A percentile compares a stretch with the other conserved stretches of the same genome.
Evolutionary conservation across 2,113 vertebrate genomes (phyloP).

Genomic region (Romanogobio albipinnatus): DNA sequence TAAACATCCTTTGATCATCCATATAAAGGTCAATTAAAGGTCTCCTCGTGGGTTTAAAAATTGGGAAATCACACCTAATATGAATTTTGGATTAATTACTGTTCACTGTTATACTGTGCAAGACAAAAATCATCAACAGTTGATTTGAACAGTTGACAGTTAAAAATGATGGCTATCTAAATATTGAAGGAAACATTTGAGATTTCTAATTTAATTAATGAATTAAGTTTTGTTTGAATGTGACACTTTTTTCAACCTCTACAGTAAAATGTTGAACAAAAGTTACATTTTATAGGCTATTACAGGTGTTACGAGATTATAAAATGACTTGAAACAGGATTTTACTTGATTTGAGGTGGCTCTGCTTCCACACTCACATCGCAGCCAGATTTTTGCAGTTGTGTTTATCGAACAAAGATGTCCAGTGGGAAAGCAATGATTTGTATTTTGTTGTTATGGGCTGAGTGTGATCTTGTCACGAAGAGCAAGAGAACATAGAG

Average conservation of each 20-base stretch:
- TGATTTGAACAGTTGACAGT: background rate
- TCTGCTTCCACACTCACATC: background rate
- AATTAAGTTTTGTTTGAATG: too few relatives aligned
- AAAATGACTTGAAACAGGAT: too few relatives aligned
- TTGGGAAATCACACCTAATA: background rate
- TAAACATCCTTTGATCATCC: background rate
- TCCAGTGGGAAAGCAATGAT: background rate
- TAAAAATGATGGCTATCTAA: background rate
- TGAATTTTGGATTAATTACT: background rate
- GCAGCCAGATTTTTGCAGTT: background rate
- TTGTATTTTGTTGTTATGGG: background rate
- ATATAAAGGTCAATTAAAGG: background rate
- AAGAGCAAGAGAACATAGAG: background rate
- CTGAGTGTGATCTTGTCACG: background rate
- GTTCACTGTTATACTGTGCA: background rate
- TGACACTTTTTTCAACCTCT: too few relatives aligned
- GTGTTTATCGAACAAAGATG: background rate
- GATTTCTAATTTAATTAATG: background rate
- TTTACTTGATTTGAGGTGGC: background rate
- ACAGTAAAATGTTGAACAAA: background rate
- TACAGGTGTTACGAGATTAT: too few relatives aligned
- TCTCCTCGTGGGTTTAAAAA: background rate
- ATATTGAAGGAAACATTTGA: background rate
- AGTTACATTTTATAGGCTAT: background rate
- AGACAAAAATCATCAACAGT: background rate